These are phyloP conservation scores for Cottus gobio DNA, from an alignment of 2,113 vertebrate species.

Conservation along the genomic window DNA sequence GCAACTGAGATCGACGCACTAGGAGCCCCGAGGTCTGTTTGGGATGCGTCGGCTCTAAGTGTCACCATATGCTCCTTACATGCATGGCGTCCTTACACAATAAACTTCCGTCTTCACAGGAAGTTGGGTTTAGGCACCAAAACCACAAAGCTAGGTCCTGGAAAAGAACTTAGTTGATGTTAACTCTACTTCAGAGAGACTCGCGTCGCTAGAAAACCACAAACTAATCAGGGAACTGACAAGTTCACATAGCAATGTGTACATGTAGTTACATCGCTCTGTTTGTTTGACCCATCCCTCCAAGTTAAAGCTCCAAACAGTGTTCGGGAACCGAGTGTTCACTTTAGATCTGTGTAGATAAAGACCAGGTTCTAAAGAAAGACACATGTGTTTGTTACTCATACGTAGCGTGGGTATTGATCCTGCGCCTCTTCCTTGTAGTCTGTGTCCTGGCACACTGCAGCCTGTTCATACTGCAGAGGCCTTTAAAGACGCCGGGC, in stretches of 20 bases:
- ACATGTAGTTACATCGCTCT: no score
- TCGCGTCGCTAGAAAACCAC: no score
- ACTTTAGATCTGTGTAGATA: not conserved
- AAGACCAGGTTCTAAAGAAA: not conserved
- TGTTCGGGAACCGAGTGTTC: not conserved
- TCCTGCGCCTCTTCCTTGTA: not conserved
- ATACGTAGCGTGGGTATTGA: not conserved
- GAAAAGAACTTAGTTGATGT: no score
- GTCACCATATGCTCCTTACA: not conserved
- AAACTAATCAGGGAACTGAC: no score
- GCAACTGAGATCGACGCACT: no score
- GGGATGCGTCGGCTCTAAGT: not conserved
- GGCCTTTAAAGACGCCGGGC: not conserved
- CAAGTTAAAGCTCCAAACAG: not conserved
- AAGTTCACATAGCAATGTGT: no score
- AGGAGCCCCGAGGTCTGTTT: no score
- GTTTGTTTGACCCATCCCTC: no score
- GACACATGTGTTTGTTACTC: not conserved
- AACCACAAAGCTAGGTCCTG: no score
- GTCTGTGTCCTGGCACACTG: not conserved
- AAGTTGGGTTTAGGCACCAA: not conserved
- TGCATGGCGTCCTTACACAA: not conserved
- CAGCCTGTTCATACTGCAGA: not conserved
- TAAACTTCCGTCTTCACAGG: not conserved
- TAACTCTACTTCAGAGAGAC: no score